Evolutionary conservation across 2,797 vertebrate species (phyloP).

Genomic region (Protonibea diacanthus): DNA sequence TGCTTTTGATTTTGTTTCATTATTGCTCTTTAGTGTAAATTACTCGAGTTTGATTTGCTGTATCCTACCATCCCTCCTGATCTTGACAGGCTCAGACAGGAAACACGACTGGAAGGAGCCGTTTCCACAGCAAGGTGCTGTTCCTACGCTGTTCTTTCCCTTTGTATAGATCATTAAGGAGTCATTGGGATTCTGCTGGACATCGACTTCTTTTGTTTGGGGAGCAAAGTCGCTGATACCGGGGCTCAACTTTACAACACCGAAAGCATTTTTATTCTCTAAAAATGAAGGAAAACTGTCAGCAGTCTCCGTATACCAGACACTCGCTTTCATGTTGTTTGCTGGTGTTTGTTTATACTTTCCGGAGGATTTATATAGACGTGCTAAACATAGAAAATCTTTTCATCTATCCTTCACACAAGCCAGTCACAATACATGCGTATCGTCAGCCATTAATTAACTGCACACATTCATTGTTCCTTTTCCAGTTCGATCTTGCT

Average conservation of each 20-base stretch:
- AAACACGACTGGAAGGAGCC: conserved; percentile 11
- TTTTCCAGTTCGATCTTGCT: conserved; percentile 2
- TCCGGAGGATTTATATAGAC: conserved; percentile 64
- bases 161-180: conserved; percentile 46
- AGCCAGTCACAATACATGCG: neutral
- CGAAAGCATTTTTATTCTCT: conserved; percentile 24
- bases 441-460: conserved; percentile 11
- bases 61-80: conserved; percentile 9
- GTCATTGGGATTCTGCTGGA: conserved; percentile 46
- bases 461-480: conserved; percentile 9
- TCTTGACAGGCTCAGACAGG: conserved; percentile 33
- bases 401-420: conserved; percentile 44
- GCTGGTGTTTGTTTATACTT: conserved; percentile 60
- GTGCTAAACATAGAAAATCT: conserved; percentile 66
- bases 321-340: conserved; percentile 61
- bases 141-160: conserved; percentile 14
- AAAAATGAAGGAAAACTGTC: conserved; percentile 67
- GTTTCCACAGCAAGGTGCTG: conserved; percentile 4
- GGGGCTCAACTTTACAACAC: conserved; percentile 34
- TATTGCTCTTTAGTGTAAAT: neutral
- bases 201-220: conserved; percentile 32
- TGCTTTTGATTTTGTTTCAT: conserved; percentile 27
- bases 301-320: conserved; percentile 62
- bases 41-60: conserved; percentile 30
- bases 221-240: conserved; percentile 38